Base-by-base conservation (phyloP, 2,888 invertebrate genomes). In the Rhimphoctona megacephalus region DNA sequence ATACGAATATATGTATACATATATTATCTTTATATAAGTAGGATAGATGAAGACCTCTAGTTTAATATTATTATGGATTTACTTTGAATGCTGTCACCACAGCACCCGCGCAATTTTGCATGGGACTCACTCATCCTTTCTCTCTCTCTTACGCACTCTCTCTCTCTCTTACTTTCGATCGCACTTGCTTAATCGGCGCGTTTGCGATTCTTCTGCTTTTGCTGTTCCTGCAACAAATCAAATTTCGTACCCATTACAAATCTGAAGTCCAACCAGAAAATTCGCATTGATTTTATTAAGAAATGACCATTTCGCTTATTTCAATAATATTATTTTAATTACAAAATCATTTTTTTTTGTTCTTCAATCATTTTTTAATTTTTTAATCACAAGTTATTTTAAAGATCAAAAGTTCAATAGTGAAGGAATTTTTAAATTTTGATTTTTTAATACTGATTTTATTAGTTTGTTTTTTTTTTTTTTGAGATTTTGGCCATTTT, bases 21-120 rank as follows among this genome's bases (percentile, higher is more conserved):
- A 88, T 90, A 87, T 85, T 89, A 89, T 87, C 89, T 87, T 81
- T 89, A 90, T 89, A 89, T 91, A 92, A 90, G 91, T 93, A 93
- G 91, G 91, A 92, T 93, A 92, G 91, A 94, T 93, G 94, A 93
- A 94, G 94, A 94, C 94, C 92, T 93, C 92, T 94, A 94, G 89
- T 91, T 93, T 69, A 81, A 74, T 81, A 81, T 81, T 81, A 81
- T 84, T 84, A 93, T 93, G 93, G 93, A 93, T 94, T 93, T 93
- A 92, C 90, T 93, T 80, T 90, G 88, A 91, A 93, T 92, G 91
- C 90, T 90, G 87, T 90, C 87, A 89, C 87, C 81, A 80, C 86
- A 54, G 74, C 80, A 80, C 36, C 81, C 33, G 73, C 77, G 69
- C 74, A 69, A 74, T 78, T 54, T 61, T 78, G 72, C 81, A 36